Conservation (phyloP, 2,113 vertebrate species). For the Aptenodytes forsteri region DNA sequence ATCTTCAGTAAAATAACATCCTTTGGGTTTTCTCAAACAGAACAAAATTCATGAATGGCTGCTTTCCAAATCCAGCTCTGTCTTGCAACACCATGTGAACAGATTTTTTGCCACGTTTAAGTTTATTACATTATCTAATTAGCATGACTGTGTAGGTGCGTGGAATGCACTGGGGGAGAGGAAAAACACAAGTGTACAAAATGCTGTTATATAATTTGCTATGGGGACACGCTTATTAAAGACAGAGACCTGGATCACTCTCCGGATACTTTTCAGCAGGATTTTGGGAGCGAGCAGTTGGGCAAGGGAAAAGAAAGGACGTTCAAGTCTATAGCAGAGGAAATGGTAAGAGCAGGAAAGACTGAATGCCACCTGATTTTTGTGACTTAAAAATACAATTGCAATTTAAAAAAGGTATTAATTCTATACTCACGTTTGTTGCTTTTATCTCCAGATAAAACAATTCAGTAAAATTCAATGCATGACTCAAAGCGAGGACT, state of each 20-base stretch:
- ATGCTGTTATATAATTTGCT: neutral
- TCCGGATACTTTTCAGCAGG: neutral
- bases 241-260: neutral
- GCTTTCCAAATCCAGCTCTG: slow-evolving; percentile 21
- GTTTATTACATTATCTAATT: slow-evolving; percentile 48
- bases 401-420: neutral
- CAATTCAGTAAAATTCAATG: slow-evolving; percentile 36
- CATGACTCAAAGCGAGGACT: neutral
- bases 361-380: neutral
- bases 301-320: neutral
- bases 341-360: neutral
- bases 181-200: slow-evolving; percentile 28
- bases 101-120: slow-evolving; percentile 47
- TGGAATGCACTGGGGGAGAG: slow-evolving; percentile 49
- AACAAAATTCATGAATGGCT: slow-evolving; percentile 22
- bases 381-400: neutral
- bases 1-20: neutral
- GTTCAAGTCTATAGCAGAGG: neutral
- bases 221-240: neutral
- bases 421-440: neutral
- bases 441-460: slow-evolving; percentile 47
- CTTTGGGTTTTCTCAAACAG: slow-evolving; percentile 36
- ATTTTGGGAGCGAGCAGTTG: neutral
- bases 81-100: slow-evolving; percentile 34
- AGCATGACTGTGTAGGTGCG: slow-evolving; percentile 34